These are phyloP conservation scores for Phylloscopus trochilus DNA, from an alignment of 2,113 vertebrate genomes.

Conservation along the genomic window DNA sequence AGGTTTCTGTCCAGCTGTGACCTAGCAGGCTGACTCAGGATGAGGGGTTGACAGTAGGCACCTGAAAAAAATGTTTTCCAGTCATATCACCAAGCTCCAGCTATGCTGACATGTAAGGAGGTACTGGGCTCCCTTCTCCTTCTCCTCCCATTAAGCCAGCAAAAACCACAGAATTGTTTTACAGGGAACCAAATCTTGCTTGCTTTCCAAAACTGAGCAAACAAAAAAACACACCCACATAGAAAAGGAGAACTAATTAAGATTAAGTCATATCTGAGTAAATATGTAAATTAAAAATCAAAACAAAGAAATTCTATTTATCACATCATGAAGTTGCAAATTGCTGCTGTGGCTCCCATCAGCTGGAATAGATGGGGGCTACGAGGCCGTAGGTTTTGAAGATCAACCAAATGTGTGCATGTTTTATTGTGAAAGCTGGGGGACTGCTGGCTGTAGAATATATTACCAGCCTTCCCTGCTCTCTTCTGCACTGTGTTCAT, in stretches of 20 bases:
- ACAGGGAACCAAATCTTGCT: constrained; percentile 12
- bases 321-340: constrained; percentile 78
- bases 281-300: constrained; percentile 79
- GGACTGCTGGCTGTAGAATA: neutral
- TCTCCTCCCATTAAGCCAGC: neutral
- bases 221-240: constrained; percentile 12
- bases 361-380: constrained; percentile 29
- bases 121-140: neutral
- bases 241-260: constrained; percentile 75
- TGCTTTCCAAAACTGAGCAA: constrained; percentile 45
- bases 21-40: neutral
- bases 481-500: neutral
- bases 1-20: constrained; percentile 19
- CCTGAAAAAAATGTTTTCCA: neutral
- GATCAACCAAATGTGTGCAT: neutral
- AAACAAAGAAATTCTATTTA: constrained; percentile 77
- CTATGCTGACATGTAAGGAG: neutral
- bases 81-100: neutral
- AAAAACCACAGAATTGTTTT: neutral
- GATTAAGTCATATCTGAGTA: constrained; percentile 76
- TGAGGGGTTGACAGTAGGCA: neutral
- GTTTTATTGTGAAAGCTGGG: neutral
- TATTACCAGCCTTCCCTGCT: neutral
- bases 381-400: neutral
- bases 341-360: constrained; percentile 50